Evolutionary conservation across 2,797 vertebrate species (phyloP), one percentile per base, ranked within the genome.

Genomic region (Poeciliopsis turneri): DNA sequence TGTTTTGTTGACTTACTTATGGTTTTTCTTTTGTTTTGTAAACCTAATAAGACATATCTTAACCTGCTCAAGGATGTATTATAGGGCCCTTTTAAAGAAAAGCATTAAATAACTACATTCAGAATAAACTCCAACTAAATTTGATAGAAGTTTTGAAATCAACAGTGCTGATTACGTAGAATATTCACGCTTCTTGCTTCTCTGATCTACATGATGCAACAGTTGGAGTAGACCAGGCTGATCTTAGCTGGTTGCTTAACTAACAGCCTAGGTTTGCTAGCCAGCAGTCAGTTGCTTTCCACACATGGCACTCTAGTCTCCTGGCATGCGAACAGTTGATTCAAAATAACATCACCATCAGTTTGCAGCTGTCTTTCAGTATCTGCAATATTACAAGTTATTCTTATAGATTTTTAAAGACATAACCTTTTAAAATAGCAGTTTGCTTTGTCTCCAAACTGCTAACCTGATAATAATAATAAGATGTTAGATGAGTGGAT

Each of bases 401-500:
- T 59, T 59, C 23, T 15, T 59, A 11, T 59, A n/a, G 4, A 28
- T 30, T 33, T 61, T 16, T 5, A 39, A 61, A 61, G 18, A 6
- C 59, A 61, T 33, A 16, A 33, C 30, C 59, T 33, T 61, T 61
- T 33, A 16, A 61, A 13, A 59, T 59, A 12, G 55, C 30, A 30
- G 30, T 30, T 30, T 28, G 12, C n/a, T 30, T 4, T 30, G 7
- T 12, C 25, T 28, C 11, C 28, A 57, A n/a, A 85, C 16, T n/a
- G 55, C 25, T 28, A 59, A 30, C 12, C 12, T 25, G 55, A 28
- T 59, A 13, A 61, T 61, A 36, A 61, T 61, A 36, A 36, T 39
- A 84, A 84, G 82, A 77, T 74, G 82, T 89, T 86, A 66, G 86
- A 79, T 75, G 70, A 72, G 79, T 20, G 82, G 82, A 94, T 88